Evolutionary conservation across 2,113 vertebrate species (phyloP), one percentile per base, ranked within the genome.

Genomic region (Albula glossodonta): DNA sequence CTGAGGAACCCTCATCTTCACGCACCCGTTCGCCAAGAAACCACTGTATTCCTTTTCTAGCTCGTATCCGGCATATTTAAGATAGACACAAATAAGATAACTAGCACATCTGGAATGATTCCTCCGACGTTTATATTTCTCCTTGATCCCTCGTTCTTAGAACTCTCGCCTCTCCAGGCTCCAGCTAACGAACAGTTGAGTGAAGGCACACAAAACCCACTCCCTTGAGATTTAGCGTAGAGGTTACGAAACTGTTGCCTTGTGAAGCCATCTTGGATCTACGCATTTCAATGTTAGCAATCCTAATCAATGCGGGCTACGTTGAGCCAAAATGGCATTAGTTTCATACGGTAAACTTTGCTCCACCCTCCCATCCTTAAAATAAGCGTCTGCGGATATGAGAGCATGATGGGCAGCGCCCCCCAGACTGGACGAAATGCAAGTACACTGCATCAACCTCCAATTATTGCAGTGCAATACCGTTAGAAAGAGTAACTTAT

Each of bases 1-100:
- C 91, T 90, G 92, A 91, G 92, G 94, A 93, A 92, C 93, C 91
- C 93, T 93, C 94, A 95, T 95, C 89, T 92, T 91, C 84, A 74
- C 70, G 87, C 83, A 66, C 84, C 81, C 90, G 89, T 78, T 31
- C 81, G 90, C 90, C 88, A 85, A 79, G 56, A 87, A 93, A 90
- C 86, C 88, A 86, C 91, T 74, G 22, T 56, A 56, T 74, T 74
- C 78, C 86, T 87, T 88, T 66, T 60, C 22, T 66, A 66, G 60
- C 77, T 57, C 19, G 66, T 41, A 78, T 83, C 51, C 53, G 19
- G 66, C 63, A 63, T 51, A 52, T 57, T 57, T 57, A 25, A 13
- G 25, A 15, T 52, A 56, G 25, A 15, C 60, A 52, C 15, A 31
- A 17, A 66, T 7, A 66, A 5, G 2, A 19, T 31, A 31, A 22